Base-by-base conservation (phyloP, 2,888 invertebrate genomes). In the Agrotis exclamationis region DNA sequence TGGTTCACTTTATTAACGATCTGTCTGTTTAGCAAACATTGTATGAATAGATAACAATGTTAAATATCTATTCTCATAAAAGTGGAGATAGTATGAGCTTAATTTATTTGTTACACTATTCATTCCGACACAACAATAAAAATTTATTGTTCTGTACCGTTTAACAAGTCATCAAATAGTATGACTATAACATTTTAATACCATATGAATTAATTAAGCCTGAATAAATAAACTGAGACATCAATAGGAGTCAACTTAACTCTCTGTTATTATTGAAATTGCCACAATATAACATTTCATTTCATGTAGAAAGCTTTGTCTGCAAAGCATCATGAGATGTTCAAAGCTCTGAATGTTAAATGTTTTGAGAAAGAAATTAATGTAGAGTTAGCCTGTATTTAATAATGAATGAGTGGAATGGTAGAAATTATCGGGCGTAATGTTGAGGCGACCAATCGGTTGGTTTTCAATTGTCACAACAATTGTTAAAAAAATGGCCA, bases 311-410 rank as follows among this genome's bases (percentile, higher is more conserved):
- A 54, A 63, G 70, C 58, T 70, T 50, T 33, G 7, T 14, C 6
- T 1, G 13, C 14, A 13, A 63, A 75, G 63, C 59, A 69, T 53
- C 20, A 70, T 54, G 33, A 22, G 22, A 74, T 70, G 44, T 74
- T 58, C 33, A 22, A 47, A 67, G 59, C 73, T 60, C 13, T 53
- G 14, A 48, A 13, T 14, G 18, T 0, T 18, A n/a, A 13, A 47
- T 18, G 28, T 51, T 45, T 11, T 20, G 11, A 39, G 3, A 7
- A 33, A 6, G 5, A 33, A 6, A 33, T 33, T 33, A 33, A 33
- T 33, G 33, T 6, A 33, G 33, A 7, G 7, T 33, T 7, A 24
- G n/a, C n/a, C n/a, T n/a, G n/a, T n/a, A 33, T 33, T 0, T 1
- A 13, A 60, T 3, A 70, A 22, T 57, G n/a, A 53, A 33, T 48